Conservation (phyloP, 2,113 vertebrate species). For the Nerophis ophidion region DNA sequence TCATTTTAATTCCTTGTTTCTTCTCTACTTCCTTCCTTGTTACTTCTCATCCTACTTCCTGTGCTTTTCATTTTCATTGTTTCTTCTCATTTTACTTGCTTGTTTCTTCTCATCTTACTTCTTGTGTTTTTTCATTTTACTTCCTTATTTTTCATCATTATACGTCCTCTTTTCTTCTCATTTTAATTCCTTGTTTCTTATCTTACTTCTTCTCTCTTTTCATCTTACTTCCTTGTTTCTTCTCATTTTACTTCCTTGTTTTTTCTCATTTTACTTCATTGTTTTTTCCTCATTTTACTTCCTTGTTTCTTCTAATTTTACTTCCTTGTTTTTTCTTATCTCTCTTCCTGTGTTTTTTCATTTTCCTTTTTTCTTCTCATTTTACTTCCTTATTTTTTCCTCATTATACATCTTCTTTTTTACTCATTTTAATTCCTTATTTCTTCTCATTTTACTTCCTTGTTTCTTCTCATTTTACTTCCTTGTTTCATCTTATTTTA, state of each 20-base stretch:
- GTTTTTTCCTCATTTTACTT: neutral
- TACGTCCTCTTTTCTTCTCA: no score
- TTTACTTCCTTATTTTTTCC: neutral
- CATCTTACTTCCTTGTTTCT: neutral
- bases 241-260: neutral
- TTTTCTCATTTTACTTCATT: neutral
- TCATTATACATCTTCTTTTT: no score
- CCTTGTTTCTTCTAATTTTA: neutral
- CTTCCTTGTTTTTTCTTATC: neutral
- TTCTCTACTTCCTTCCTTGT: no score
- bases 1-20: no score
- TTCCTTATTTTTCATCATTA: no score
- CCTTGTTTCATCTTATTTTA: no score
- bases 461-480: no score
- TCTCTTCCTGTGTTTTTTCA: no score
- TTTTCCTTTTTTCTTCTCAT: neutral
- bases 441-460: no score
- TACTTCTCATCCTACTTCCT: neutral
- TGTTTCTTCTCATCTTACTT: neutral
- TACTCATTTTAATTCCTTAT: neutral
- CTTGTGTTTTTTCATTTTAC: neutral
- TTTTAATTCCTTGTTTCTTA: neutral
- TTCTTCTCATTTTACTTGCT: no score
- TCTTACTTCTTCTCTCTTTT: neutral
- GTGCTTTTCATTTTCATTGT: neutral